Evolutionary conservation across 2,113 vertebrate genomes (phyloP).

Genomic region (Otolemur garnettii): DNA sequence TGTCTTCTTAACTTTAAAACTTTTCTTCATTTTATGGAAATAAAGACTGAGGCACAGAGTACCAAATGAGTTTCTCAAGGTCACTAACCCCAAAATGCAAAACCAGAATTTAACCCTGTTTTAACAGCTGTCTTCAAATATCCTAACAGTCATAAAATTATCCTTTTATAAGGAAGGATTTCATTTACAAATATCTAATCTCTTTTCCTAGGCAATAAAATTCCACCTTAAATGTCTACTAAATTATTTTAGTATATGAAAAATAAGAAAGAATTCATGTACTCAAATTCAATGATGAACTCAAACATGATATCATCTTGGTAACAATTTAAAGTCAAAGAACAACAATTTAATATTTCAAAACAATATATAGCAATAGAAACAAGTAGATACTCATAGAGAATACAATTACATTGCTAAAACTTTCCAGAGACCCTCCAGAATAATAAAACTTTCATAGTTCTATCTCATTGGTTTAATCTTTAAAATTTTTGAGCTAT

Average conservation of each 20-base stretch:
- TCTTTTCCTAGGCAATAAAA: neutral
- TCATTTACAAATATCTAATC: neutral
- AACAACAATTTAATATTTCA: neutral
- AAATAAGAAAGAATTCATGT: neutral
- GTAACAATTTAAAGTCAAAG: conserved; percentile 45
- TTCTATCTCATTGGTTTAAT: neutral
- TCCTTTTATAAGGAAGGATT: neutral
- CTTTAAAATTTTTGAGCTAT: neutral
- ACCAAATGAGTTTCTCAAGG: neutral
- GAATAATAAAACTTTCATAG: neutral
- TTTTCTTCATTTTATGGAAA: neutral
- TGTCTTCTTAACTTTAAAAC: neutral
- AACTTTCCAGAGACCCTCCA: neutral
- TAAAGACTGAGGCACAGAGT: neutral
- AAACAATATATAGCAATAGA: neutral
- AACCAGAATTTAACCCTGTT: neutral
- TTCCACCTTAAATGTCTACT: neutral
- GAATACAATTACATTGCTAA: neutral
- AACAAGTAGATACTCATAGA: neutral
- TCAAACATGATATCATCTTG: neutral
- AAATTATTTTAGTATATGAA: neutral
- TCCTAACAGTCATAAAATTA: neutral
- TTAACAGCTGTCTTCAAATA: neutral
- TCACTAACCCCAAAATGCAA: neutral
- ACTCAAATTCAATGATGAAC: neutral